Percentiles rank a stretch among this genome's conserved stretches.
These are phyloP conservation scores for Muscidifurax raptorellus DNA, from an alignment of 1,140 invertebrate species.

Conservation along the genomic window DNA sequence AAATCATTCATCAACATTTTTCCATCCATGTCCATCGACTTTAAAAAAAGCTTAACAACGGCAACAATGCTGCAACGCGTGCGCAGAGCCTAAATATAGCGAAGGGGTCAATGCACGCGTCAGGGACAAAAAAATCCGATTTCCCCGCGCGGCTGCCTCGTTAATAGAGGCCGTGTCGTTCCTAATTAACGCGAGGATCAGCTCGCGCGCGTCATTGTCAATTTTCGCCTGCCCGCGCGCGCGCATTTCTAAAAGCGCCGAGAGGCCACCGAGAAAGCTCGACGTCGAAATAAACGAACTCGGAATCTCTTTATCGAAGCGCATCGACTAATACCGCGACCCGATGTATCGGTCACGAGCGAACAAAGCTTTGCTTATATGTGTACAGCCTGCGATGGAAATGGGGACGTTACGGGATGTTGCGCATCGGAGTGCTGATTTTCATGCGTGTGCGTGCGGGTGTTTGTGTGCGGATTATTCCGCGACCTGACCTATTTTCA, in stretches of 20 bases:
- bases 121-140: neutral
- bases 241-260: neutral
- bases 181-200: conserved; percentile 11
- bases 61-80: no score
- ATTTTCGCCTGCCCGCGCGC: neutral
- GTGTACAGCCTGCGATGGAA: neutral
- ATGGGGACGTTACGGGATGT: neutral
- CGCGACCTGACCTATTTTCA: no score
- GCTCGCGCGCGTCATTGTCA: conserved; percentile 1
- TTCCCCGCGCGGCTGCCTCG: neutral
- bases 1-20: neutral
- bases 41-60: no score
- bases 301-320: neutral
- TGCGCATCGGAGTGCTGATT: neutral
- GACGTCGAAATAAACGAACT: neutral
- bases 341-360: neutral
- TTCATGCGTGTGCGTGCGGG: no score
- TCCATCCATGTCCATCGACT: neutral
- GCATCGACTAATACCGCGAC: neutral
- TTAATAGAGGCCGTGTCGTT: conserved; percentile 5
- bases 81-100: neutral
- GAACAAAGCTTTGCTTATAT: neutral
- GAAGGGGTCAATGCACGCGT: neutral
- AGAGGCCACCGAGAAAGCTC: neutral
- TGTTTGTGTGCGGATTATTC: no score